Base-by-base conservation (phyloP, 2,888 invertebrate species). In the Synergus japonicus region DNA sequence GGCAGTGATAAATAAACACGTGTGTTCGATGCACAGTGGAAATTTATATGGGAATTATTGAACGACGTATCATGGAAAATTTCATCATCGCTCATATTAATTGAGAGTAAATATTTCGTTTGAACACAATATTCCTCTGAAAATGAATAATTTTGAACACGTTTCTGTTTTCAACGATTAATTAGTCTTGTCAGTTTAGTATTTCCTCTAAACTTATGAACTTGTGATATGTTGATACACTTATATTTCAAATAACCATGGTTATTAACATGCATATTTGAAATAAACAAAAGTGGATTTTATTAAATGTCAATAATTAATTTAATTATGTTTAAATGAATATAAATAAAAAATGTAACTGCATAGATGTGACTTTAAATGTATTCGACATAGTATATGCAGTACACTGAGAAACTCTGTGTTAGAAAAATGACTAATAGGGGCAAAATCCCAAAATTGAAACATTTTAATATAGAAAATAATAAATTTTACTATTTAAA, bases 1-100 rank as follows among this genome's bases (percentile, higher is more conserved):
- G 78, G 65, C 22, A 63, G 79, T 79, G 78, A 83, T 84, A 84
- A 84, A 83, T 84, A 83, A 84, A 83, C 81, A 81, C n/a, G n/a
- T 81, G 82, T 82, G 83, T 65, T 81, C 79, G 79, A 63, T 73
- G 80, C 81, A 79, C 65, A 69, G 82, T 78, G 77, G 76, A 77
- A 80, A 81, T 83, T 83, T 81, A 79, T 54, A 76, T 79, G 69
- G 69, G 80, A 82, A 78, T 83, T 78, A 77, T 78, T 65, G 76
- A 15, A 65, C 76, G 60, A 79, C 79, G 76, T 76, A 80, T 81
- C 54, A 54, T n/a, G 54, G 2, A 5, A 54, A 54, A 54, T 54
- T 8, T n/a, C 9, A 54, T n/a, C 43, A 43, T 43, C 54, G n/a
- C n/a, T n/a, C 54, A n/a, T 9, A 54, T 54, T n/a, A n/a, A 54